phyloP scores from a whole-genome alignment of 2,797 vertebrate species.

The Phalloptychus januarius region DNA sequence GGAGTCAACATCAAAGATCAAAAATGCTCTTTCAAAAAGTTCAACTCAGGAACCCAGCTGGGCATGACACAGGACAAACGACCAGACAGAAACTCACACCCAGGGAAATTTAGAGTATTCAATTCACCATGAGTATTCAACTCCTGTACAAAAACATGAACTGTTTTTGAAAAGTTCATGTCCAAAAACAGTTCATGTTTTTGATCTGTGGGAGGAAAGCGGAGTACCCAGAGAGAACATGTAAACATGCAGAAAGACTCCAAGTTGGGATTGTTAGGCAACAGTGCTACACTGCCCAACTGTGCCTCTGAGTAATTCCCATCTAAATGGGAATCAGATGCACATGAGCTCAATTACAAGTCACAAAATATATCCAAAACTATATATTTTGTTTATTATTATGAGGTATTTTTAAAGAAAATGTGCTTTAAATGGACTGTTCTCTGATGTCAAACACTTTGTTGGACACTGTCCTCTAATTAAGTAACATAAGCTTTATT shows the following conservation, averaged over 20 bases:
- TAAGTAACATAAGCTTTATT: conserved; percentile 78
- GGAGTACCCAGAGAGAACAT: not conserved
- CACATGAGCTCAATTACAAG: not conserved
- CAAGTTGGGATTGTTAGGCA: not conserved
- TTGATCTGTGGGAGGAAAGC: not conserved
- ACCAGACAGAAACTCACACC: not conserved
- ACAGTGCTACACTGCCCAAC: not conserved
- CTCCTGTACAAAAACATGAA: too few species aligned
- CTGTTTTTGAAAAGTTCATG: too few species aligned
- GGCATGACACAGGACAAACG: not conserved
- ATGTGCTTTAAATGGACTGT: not conserved
- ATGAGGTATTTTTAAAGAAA: not conserved
- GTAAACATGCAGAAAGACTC: not conserved
- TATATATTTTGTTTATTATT: not conserved
- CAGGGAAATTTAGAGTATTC: not conserved
- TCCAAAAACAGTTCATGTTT: too few species aligned
- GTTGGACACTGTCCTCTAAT: conserved; percentile 78
- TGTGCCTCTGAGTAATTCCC: not conserved
- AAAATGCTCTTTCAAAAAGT: not conserved
- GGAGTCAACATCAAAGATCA: not conserved
- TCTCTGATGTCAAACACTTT: not conserved
- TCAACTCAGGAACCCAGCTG: not conserved
- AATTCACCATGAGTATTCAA: too few species aligned
- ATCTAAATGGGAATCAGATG: not conserved
- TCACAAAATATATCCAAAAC: not conserved